Percentiles rank a stretch among this genome's conserved stretches.
Conservation (phyloP, 2,113 vertebrate genomes). For the Rousettus leschenaultii region DNA sequence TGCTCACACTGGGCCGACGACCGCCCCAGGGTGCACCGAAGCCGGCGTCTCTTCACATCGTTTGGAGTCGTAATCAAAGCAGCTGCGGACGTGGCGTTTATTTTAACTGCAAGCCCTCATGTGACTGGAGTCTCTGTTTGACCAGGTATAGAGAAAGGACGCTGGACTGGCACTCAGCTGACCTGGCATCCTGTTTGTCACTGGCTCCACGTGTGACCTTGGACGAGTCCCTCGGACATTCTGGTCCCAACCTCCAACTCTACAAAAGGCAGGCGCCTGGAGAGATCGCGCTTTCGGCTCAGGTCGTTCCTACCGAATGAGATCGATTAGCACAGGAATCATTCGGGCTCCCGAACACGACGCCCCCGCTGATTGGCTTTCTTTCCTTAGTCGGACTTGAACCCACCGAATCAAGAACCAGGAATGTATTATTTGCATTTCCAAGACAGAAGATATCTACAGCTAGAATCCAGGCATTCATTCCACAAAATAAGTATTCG, state of each 20-base stretch:
- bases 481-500: neutral
- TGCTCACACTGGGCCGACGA: neutral
- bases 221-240: constrained; percentile 21
- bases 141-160: constrained; percentile 57
- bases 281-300: neutral
- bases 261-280: neutral
- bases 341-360: neutral
- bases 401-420: neutral
- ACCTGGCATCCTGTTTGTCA: constrained; percentile 32
- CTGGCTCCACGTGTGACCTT: constrained; percentile 1
- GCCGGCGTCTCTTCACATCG: neutral
- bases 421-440: neutral
- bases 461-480: neutral
- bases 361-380: accelerated
- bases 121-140: constrained; percentile 63
- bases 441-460: neutral
- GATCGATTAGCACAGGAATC: neutral
- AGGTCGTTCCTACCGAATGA: neutral
- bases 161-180: neutral
- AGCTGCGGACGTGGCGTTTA: neutral
- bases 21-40: neutral
- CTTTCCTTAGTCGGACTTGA: neutral
- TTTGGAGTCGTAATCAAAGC: neutral
- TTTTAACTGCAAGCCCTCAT: neutral
- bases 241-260: neutral